These are phyloP conservation scores for rabbit (Oryctolagus cuniculus) DNA, from an alignment of 2,113 vertebrate species.

Conservation along the genomic window mOryCun1.1 NC_091442.1:28877001-28877500, in stretches of 20 bases:
- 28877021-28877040: too few species aligned
- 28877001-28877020: too few species aligned
- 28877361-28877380: background rate
- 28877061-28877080: too few species aligned
- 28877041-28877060: too few species aligned
- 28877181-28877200: background rate
- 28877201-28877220: background rate
- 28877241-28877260: background rate
- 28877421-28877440: background rate
- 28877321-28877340: constrained; percentile 18
- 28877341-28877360: background rate
- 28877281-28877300: background rate
- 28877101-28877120: background rate
- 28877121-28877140: background rate
- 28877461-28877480: background rate
- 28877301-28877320: background rate
- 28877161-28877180: background rate
- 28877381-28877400: background rate
- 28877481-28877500: background rate
- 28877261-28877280: background rate
- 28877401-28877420: background rate
- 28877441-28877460: background rate
- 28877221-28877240: background rate
- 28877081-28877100: background rate
- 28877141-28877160: background rate